Base-by-base conservation (phyloP, 23 tunicate species). In the Ascidia mentula region DNA sequence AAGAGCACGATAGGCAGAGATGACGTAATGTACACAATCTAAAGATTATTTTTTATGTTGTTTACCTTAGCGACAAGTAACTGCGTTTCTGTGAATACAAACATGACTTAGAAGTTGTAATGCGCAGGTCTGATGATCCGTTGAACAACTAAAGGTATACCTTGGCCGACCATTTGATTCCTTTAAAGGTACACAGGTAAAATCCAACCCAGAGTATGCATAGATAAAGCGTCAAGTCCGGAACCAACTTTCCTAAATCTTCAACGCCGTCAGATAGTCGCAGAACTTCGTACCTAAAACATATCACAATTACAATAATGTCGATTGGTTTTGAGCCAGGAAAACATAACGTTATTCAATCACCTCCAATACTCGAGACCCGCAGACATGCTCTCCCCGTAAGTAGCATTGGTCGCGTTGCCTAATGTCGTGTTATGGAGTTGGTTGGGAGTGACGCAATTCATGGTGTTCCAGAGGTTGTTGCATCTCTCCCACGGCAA, bases 11-110 rank as follows among this genome's bases (percentile, higher is more conserved):
- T 33, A 0, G 92, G 92, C 38, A 69, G 40, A 26, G 92, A 73
- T 75, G 85, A 82, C 0, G 92, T 87, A 26, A 87, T 35, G 81
- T 87, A 87, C 18, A 87, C 86, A 40, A 87, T 69, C 92, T 87
- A 74, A 0, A 73, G 59, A 45, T 42, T 9, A 42, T 9, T 42
- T 42, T 42, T 9, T 9, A 42, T 42, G 53, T 42, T 15, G 53
- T 42, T 42, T 9, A 42, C 4, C 24, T 20, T 53, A 5, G 13
- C 1, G 12, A 53, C 12, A 53, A 53, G 24, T n/a, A n/a, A n/a
- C n/a, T n/a, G n/a, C n/a, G n/a, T n/a, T n/a, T n/a, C n/a, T n/a
- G n/a, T n/a, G 28, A 6, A 53, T 1, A 6, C 65, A 53, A 6
- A 6, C 65, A 53, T 53, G 65, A 5, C 12, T 26, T n/a, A n/a